Percentiles rank a stretch among this genome's conserved stretches.
Evolutionary conservation across 2,888 invertebrate species (phyloP).

Genomic region (Leptinotarsa juncta): DNA sequence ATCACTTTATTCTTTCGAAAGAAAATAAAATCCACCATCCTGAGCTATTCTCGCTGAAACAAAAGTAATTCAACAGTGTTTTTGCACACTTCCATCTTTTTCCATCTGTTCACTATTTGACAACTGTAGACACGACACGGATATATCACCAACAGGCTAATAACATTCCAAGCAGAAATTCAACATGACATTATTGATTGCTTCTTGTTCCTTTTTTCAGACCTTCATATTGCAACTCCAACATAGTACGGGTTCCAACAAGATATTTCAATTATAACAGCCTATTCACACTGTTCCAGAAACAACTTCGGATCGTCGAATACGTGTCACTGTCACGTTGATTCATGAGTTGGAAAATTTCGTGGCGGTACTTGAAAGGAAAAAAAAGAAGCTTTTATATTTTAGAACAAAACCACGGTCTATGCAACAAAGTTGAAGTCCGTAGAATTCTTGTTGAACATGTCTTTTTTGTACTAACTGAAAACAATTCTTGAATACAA

Average conservation of each 20-base stretch:
- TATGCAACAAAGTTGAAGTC: no score
- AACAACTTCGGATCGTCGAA: neutral
- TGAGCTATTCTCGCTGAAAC: neutral
- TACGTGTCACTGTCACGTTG: neutral
- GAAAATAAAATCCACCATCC: neutral
- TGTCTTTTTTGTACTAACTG: no score
- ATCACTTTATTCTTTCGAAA: neutral
- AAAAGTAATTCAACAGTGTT: neutral
- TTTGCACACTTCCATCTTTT: neutral
- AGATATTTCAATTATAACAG: slow-evolving; percentile 16
- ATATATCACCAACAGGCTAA: neutral
- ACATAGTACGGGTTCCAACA: slow-evolving; percentile 5
- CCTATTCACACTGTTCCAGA: slow-evolving; percentile 6
- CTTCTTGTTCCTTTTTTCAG: neutral
- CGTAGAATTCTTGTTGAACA: no score
- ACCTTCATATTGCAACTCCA: neutral
- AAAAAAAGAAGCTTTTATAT: no score
- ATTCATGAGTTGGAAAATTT: neutral
- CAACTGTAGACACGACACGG: neutral
- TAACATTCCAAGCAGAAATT: neutral
- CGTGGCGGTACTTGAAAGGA: no score
- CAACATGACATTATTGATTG: neutral
- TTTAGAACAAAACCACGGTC: no score
- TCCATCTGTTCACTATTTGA: neutral
- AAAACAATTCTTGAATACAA: no score